These are phyloP conservation scores for Hydrocynus forskahlii DNA, from an alignment of 2,797 vertebrate genomes.

Conservation along the genomic window DNA sequence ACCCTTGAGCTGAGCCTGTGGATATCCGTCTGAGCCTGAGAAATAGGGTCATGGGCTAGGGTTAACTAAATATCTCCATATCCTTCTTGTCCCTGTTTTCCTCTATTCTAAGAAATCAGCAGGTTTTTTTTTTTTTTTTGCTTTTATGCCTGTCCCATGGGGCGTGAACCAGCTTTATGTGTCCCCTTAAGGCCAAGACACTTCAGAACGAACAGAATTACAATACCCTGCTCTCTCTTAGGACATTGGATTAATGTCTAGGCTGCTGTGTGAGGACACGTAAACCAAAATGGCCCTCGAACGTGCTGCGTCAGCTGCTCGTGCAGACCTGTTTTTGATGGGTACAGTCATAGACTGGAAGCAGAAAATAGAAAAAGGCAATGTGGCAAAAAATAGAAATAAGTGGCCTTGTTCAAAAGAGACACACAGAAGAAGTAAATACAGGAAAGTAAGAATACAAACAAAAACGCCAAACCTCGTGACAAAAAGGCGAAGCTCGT, in stretches of 20 bases:
- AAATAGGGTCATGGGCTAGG: constrained; percentile 27
- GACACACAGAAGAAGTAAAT: constrained; percentile 7
- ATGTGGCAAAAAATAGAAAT: constrained; percentile 18
- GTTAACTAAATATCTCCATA: constrained; percentile 15
- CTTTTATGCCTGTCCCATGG: background rate
- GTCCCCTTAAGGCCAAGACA: constrained; percentile 28
- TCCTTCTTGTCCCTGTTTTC: constrained; percentile 16
- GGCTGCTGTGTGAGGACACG: constrained; percentile 29
- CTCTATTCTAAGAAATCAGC: constrained; percentile 21
- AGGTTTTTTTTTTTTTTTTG: background rate
- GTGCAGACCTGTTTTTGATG: constrained; percentile 14
- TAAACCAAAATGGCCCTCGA: constrained; percentile 20
- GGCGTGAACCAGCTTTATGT: constrained; percentile 30
- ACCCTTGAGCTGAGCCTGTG: constrained; percentile 12
- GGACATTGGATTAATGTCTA: constrained; percentile 42
- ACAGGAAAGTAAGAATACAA: background rate
- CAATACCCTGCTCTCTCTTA: constrained; percentile 29
- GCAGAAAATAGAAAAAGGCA: background rate
- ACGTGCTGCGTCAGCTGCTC: constrained; percentile 35
- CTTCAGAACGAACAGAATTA: constrained; percentile 32
- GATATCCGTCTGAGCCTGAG: background rate
- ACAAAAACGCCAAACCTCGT: background rate
- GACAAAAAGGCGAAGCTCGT: background rate
- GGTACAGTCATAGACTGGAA: constrained; percentile 2
- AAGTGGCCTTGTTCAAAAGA: background rate